Conservation (phyloP, 2,797 vertebrate species). For the Xenopus petersii region DNA sequence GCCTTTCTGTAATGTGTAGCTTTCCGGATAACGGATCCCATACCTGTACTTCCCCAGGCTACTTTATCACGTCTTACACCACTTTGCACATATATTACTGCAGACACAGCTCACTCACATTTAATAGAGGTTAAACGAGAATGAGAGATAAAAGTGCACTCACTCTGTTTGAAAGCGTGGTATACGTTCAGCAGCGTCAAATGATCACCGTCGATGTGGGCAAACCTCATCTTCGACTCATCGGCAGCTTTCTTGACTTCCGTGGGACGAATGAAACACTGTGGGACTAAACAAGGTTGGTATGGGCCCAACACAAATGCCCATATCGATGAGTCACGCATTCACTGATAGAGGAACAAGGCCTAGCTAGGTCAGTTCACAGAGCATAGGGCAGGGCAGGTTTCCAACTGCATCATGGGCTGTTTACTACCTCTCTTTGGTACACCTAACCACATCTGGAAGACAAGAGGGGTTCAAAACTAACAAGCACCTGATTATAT, state of each 20-base stretch:
- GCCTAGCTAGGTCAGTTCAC: slow-evolving; percentile 93
- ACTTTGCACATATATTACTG: too few species aligned
- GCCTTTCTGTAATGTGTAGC: too few species aligned
- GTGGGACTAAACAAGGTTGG: slow-evolving; percentile 99
- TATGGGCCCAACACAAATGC: slow-evolving; percentile 99
- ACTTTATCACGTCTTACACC: too few species aligned
- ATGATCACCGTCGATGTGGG: slow-evolving; percentile 99
- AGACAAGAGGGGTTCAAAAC: slow-evolving; percentile 95
- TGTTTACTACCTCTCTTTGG: slow-evolving; percentile 78
- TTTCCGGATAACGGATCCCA: too few species aligned
- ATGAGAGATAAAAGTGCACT: slow-evolving; percentile 52
- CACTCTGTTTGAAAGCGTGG: slow-evolving; percentile 99
- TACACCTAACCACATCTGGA: slow-evolving; percentile 94
- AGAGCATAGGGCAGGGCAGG: slow-evolving; percentile 86
- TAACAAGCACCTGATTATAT: slow-evolving; percentile 78
- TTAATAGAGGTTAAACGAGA: too few species aligned
- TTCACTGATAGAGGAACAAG: slow-evolving; percentile 95
- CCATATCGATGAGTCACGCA: slow-evolving; percentile 98
- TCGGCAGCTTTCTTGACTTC: slow-evolving; percentile 98
- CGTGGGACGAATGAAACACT: slow-evolving; percentile 98
- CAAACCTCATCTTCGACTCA: slow-evolving; percentile 99
- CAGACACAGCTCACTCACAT: too few species aligned
- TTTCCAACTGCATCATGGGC: slow-evolving; percentile 82
- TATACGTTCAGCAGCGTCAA: slow-evolving; percentile 98
- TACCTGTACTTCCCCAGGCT: too few species aligned